Evolutionary conservation across 2,797 vertebrate species (phyloP).

Genomic region (Thripadectes ignobilis): DNA sequence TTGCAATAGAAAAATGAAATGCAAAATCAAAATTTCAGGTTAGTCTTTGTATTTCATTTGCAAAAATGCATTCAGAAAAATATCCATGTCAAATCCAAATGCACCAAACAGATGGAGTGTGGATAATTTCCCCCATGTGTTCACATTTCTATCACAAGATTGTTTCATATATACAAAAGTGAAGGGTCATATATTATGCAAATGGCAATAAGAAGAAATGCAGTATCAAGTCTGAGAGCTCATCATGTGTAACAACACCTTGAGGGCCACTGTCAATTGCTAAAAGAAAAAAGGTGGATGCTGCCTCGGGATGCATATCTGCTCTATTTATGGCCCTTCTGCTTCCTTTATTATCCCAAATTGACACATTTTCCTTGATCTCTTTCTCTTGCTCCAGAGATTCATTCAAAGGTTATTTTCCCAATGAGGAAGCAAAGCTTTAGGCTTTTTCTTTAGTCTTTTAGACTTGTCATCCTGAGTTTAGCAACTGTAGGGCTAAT

Average conservation of each 20-base stretch:
- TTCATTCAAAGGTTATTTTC: constrained; percentile 63
- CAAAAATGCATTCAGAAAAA: neutral
- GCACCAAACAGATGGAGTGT: neutral
- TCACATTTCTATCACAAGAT: constrained; percentile 22
- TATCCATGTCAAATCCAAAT: neutral
- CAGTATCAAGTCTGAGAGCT: constrained; percentile 5
- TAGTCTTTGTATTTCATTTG: neutral
- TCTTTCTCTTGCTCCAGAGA: constrained; percentile 56
- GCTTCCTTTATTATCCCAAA: constrained; percentile 67
- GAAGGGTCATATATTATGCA: constrained; percentile 36
- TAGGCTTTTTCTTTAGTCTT: neutral
- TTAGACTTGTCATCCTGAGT: constrained; percentile 43
- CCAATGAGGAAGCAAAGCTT: constrained; percentile 59
- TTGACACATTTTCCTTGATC: constrained; percentile 58
- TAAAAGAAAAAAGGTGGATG: constrained; percentile 59
- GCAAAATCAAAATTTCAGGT: neutral
- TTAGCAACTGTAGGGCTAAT: constrained; percentile 55
- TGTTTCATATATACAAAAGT: constrained; percentile 1
- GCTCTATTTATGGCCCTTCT: constrained; percentile 63
- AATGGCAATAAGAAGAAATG: constrained; percentile 27
- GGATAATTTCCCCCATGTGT: neutral
- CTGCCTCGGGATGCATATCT: constrained; percentile 60
- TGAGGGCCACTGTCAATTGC: constrained; percentile 68
- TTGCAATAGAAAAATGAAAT: neutral
- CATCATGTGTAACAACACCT: constrained; percentile 12